A percentile compares a stretch with the other conserved stretches of the same genome.
Conservation (phyloP, 2,113 vertebrate genomes). For the Sterrhoptilus dennistouni region DNA sequence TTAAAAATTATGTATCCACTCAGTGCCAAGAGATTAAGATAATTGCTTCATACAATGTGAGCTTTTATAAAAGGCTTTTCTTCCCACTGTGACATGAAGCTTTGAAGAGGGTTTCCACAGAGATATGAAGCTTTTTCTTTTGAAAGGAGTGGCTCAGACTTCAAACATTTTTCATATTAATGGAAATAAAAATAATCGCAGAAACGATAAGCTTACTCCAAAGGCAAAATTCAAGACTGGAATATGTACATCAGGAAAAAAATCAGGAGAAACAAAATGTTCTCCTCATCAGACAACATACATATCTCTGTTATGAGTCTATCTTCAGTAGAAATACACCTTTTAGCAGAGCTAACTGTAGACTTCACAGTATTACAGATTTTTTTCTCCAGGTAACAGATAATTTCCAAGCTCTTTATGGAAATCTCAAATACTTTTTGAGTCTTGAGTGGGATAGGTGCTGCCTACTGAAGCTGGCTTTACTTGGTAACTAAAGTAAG, state of each 20-base stretch:
- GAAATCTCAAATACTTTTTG: not conserved
- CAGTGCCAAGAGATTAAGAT: not conserved
- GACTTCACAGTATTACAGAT: not conserved
- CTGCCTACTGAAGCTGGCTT: not conserved
- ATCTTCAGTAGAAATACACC: not conserved
- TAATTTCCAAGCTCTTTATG: not conserved
- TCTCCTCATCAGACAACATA: not conserved
- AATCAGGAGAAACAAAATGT: not conserved
- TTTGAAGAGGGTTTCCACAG: constrained; percentile 42
- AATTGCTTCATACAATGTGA: constrained; percentile 21
- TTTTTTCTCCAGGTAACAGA: not conserved
- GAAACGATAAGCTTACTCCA: not conserved
- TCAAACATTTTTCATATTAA: constrained; percentile 8
- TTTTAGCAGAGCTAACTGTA: not conserved
- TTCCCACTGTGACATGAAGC: not conserved
- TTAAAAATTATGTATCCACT: not conserved
- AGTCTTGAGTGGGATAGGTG: not conserved
- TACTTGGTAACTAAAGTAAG: not conserved
- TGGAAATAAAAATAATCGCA: not conserved
- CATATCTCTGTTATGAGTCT: not conserved
- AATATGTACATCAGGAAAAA: not conserved
- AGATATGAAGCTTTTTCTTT: not conserved
- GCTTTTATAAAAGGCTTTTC: constrained; percentile 21
- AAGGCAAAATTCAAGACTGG: not conserved
- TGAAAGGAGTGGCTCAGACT: not conserved